Evolutionary conservation across 2,113 vertebrate species (phyloP), one percentile per base, ranked within the genome.

Genomic region (Sardina pilchardus): DNA sequence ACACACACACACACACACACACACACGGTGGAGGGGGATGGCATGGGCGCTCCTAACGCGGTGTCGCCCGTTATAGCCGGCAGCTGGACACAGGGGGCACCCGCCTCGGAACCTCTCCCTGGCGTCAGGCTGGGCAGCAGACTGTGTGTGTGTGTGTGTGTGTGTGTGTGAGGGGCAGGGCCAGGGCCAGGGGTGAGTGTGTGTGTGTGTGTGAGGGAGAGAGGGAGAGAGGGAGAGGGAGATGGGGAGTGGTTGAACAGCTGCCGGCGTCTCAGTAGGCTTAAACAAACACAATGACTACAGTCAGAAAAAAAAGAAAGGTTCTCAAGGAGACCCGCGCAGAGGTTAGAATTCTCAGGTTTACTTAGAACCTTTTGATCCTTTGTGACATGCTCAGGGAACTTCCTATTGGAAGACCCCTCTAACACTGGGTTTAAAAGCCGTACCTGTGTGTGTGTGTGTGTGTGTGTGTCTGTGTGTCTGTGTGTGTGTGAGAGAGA

Each of bases 121-220:
- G 63, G 63, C 63, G 63, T 71, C 63, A 71, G 63, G 30, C 63
- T 71, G 63, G 63, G 63, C 26, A 71, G 63, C 63, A 71, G 63
- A 71, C 63, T 0, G 63, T 71, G 63, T 71, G 63, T 71, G 63
- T 71, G 63, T 63, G 59, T 63, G 59, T 63, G 59, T 63, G 59
- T 63, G 59, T 24, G 59, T 63, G 59, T 63, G 59, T 63, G 19
- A 26, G 45, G n/a, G n/a, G n/a, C n/a, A 19, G 16, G 14, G 50
- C 8, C 12, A n/a, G 50, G 50, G 50, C 16, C 16, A 56, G 21
- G 56, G 21, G 63, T 71, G 26, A 34, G 63, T 71, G 63, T 71
- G 63, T 71, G 63, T 30, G 63, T 67, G 59, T 67, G 59, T 84
- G 34, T 83, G 81, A 59, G 83, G 59, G 85, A 56, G 83, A 47